Base-by-base conservation (phyloP, 1,140 invertebrate genomes). In the Pseudomyrmex sp. region DNA sequence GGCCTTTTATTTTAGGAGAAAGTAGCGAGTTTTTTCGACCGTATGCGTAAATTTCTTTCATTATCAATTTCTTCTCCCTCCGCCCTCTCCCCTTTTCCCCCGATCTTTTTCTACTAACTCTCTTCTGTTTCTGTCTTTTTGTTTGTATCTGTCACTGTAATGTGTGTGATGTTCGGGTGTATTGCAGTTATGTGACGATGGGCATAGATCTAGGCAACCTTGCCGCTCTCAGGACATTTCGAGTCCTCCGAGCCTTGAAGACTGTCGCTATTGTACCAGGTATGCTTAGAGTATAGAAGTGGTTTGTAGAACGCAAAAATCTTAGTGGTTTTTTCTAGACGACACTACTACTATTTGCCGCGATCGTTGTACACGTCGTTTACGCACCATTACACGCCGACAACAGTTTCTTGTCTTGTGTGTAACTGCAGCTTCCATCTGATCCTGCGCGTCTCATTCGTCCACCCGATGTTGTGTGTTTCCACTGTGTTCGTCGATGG, bases 191-290 rank as follows among this genome's bases (percentile, higher is more conserved):
- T 96, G 97, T 99, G 95, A 99, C 98, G 94, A 99, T 99, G 98
- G 97, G 98, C 95, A 98, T 99, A 96, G 97, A 98, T 96, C 97
- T 99, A 95, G 98, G 98, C 95, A 99, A 99, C 96, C 96, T 99
- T 95, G 98, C 98, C 95, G 98, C 98, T 95, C 96, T 99, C 94
- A 97, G 98, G 97, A 99, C 99, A 94, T 99, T 99, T 96, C 97
- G 99, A 96, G 99, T 99, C 94, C 96, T 99, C 93, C 96, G 99
- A 97, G 99, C 98, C 94, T 96, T 99, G 94, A 99, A 99, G 97
- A 99, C 99, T 95, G 98, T 99, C 95, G 98, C 99, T 96, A 99
- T 99, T 96, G 97, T 99, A 95, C 99, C 99, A 96, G 99, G 99
- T 99, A 97, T 96, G 93, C 92, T 94, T 94, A 92, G 91, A 82